phyloP scores from a whole-genome alignment of 2,113 vertebrate species.

The Hippoglossus stenolepis region DNA sequence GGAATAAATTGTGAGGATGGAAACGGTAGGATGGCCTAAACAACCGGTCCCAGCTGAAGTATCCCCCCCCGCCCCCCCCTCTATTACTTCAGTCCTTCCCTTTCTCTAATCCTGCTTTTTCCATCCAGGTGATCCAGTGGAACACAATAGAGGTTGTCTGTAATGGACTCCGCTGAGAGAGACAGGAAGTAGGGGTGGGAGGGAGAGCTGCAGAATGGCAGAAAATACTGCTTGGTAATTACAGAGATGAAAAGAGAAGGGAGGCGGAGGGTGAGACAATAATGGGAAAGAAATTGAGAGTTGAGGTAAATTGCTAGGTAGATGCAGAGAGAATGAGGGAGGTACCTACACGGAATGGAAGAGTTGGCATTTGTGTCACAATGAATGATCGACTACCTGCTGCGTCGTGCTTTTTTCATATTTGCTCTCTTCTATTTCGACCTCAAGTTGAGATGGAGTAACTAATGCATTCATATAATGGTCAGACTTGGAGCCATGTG shows the following conservation, averaged over 20 bases:
- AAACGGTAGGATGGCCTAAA: slow-evolving; percentile 10
- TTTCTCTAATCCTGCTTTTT: slow-evolving; percentile 19
- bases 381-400: slow-evolving; percentile 21
- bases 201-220: slow-evolving; percentile 34
- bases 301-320: slow-evolving; percentile 46
- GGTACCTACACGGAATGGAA: neutral
- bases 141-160: slow-evolving; percentile 50
- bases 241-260: slow-evolving; percentile 40
- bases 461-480: neutral
- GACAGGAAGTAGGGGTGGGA: slow-evolving; percentile 38
- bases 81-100: slow-evolving; percentile 5
- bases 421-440: slow-evolving; percentile 3
- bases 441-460: neutral
- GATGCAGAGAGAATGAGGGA: slow-evolving; percentile 24
- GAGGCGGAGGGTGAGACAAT: slow-evolving; percentile 26
- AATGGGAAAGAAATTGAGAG: slow-evolving; percentile 48
- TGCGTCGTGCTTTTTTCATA: neutral
- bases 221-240: slow-evolving; percentile 58
- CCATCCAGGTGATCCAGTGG: slow-evolving; percentile 41
- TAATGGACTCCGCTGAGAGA: slow-evolving; percentile 55
- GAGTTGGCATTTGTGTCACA: slow-evolving; percentile 11
- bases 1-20: slow-evolving; percentile 16
- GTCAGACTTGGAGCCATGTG: neutral
- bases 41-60: slow-evolving; percentile 34
- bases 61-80: neutral